Conservation (phyloP, 2,888 invertebrate species). For the Melipona beecheii region DNA sequence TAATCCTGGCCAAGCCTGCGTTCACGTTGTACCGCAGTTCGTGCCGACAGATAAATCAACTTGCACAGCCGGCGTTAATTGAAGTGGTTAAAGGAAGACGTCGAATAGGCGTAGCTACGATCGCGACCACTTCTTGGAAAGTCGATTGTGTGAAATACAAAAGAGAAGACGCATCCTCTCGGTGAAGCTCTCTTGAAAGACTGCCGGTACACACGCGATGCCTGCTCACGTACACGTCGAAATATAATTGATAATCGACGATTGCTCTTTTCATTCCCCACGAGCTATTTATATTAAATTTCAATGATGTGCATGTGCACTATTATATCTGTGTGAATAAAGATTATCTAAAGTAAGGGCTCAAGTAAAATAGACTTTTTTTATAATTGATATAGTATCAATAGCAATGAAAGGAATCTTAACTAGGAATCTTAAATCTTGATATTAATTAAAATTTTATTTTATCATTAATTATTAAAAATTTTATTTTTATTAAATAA, state of each 20-base stretch:
- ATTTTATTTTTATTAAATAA: too few relatives aligned
- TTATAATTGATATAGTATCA: background rate
- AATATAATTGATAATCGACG: slow-evolving; percentile 16
- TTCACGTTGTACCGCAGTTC: background rate
- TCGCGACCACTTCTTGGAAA: slow-evolving; percentile 22
- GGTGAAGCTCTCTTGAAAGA: background rate
- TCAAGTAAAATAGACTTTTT: background rate
- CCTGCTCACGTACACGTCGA: slow-evolving; percentile 15
- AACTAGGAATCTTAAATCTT: background rate
- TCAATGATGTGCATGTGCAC: too few relatives aligned
- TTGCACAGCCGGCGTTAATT: background rate
- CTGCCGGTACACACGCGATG: slow-evolving; percentile 5
- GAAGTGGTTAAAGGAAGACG: slow-evolving; percentile 28
- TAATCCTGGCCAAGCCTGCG: background rate
- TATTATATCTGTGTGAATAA: too few relatives aligned
- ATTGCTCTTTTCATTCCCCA: background rate
- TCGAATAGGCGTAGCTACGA: background rate
- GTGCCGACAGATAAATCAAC: slow-evolving; percentile 43
- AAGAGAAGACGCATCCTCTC: background rate
- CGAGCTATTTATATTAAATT: background rate
- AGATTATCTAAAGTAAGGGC: background rate
- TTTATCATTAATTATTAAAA: too few relatives aligned
- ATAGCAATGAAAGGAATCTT: background rate
- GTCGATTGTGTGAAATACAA: background rate
- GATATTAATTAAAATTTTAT: too few relatives aligned